phyloP scores from a whole-genome alignment of 1,140 invertebrate species.

The Choristoneura fumiferana region DNA sequence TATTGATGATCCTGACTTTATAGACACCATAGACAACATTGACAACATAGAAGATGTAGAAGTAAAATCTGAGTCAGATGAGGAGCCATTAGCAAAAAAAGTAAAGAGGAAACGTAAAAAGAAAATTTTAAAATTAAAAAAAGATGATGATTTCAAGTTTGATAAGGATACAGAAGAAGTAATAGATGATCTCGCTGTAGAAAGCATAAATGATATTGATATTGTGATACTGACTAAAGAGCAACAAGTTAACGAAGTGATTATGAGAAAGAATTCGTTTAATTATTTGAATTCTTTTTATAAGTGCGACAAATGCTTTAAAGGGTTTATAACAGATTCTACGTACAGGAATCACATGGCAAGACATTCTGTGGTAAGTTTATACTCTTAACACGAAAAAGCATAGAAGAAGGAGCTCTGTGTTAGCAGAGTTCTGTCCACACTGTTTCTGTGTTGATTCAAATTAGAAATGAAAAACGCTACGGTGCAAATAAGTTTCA shows the following conservation, averaged over 20 bases:
- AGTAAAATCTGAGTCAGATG: conserved; percentile 19
- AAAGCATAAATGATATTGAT: conserved; percentile 27
- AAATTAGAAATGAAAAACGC: no score
- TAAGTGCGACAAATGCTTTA: conserved; percentile 54
- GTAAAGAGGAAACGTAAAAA: conserved; percentile 14
- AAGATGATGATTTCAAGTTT: background rate
- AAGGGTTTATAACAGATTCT: conserved; percentile 43
- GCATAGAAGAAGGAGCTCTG: background rate
- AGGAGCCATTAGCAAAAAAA: conserved; percentile 28
- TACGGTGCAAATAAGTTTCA: no score
- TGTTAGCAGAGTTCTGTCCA: no score
- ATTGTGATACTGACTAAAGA: conserved; percentile 38
- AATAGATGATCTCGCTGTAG: background rate
- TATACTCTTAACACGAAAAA: no score
- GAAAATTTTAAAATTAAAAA: conserved; percentile 10
- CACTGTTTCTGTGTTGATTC: no score
- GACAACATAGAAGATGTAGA: conserved; percentile 4
- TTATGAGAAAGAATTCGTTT: conserved; percentile 35
- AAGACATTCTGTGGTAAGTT: conserved; percentile 49
- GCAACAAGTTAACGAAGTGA: conserved; percentile 46
- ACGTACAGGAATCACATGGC: conserved; percentile 53
- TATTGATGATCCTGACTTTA: background rate
- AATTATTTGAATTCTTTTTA: conserved; percentile 50
- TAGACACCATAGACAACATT: background rate
- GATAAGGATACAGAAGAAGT: background rate